These are phyloP conservation scores for Anabas testudineus DNA, from an alignment of 2,797 vertebrate species.

Conservation along the genomic window DNA sequence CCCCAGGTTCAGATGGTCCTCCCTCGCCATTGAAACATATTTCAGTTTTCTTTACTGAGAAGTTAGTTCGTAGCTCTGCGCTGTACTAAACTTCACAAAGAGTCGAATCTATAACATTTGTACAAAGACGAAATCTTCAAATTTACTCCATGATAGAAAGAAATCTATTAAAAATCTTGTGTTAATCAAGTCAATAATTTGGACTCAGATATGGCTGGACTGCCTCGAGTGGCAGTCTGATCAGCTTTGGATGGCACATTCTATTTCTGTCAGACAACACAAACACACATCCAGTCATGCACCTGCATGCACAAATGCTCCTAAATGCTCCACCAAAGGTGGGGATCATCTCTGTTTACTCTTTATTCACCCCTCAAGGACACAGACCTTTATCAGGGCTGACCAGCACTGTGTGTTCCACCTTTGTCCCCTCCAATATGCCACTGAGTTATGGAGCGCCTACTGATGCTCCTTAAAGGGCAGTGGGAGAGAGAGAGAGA, in stretches of 20 bases:
- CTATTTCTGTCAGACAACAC: constrained; percentile 24
- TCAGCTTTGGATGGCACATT: constrained; percentile 38
- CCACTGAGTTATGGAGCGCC: constrained; percentile 76
- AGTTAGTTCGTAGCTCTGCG: constrained; percentile 25
- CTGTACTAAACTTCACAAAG: constrained; percentile 1
- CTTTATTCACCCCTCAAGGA: constrained; percentile 79
- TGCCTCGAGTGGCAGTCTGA: constrained; percentile 32
- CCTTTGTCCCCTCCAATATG: constrained; percentile 59
- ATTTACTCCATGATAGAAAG: not conserved
- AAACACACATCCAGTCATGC: constrained; percentile 31
- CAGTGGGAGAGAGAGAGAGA: constrained; percentile 58
- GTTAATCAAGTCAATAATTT: not conserved
- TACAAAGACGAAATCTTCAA: constrained; percentile 3
- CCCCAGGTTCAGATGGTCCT: constrained; percentile 69
- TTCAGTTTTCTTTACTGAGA: constrained; percentile 37
- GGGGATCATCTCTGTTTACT: constrained; percentile 68
- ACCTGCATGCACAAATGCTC: constrained; percentile 33
- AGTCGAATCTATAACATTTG: not conserved
- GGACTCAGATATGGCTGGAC: constrained; percentile 12
- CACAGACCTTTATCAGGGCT: constrained; percentile 76
- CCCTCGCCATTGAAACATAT: constrained; percentile 39
- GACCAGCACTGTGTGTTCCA: constrained; percentile 62
- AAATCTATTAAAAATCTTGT: constrained; percentile 14
- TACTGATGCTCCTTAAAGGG: constrained; percentile 78
- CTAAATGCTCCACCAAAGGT: constrained; percentile 54